Conservation (phyloP, 2,797 vertebrate species). For the Molossus alvarezi region DNA sequence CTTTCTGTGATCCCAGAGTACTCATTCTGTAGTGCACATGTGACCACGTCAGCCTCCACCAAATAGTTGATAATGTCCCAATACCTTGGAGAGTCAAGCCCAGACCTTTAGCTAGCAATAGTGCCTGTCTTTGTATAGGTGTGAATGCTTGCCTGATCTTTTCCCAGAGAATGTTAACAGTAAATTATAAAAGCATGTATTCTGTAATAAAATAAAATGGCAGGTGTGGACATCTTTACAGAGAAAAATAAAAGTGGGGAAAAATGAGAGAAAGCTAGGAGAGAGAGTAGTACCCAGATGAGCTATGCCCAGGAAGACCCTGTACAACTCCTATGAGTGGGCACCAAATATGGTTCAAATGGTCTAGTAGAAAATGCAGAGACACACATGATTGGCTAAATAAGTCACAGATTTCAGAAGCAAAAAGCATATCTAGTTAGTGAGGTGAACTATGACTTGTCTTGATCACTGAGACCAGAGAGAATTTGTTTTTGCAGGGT, state of each 20-base stretch:
- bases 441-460: not conserved
- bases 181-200: not conserved
- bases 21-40: not conserved
- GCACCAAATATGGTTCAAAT: not conserved
- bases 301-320: not conserved
- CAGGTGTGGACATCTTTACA: not conserved
- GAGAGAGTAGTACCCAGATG: not conserved
- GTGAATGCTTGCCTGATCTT: not conserved
- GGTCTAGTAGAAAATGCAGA: not conserved
- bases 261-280: not conserved
- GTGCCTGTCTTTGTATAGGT: not conserved
- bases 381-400: not conserved
- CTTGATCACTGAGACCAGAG: not conserved
- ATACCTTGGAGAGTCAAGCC: not conserved
- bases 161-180: not conserved
- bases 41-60: not conserved
- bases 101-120: not conserved
- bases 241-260: not conserved
- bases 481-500: not conserved
- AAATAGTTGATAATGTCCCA: not conserved
- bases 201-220: not conserved
- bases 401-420: not conserved
- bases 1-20: not conserved
- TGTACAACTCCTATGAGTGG: not conserved
- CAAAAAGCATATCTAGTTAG: not conserved